Evolutionary conservation across 2,797 vertebrate species (phyloP), one percentile per base, ranked within the genome.

Genomic region (Spinus pinus): DNA sequence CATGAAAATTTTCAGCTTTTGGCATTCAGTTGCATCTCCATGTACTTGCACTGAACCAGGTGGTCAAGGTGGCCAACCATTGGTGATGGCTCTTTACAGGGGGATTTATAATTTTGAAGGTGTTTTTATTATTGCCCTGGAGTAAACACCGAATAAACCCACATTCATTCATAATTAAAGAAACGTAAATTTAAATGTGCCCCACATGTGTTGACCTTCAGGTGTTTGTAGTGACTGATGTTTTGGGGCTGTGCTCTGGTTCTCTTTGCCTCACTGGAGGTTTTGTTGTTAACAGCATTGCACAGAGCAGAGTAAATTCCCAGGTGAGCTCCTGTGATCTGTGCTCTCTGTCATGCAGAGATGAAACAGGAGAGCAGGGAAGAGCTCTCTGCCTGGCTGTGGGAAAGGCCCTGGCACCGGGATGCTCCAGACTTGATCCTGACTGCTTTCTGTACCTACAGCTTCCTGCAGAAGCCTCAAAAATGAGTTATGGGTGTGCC

Each of bases 81-180:
- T 49, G 51, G 8, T 81, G 64, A 10, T 25, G 13, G 22, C 24
- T 82, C 20, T 83, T 83, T 75, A 37, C 30, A 54, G 25, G 21
- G 17, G 10, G 6, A n/a, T 90, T 81, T 65, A 23, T 92, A 17
- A 77, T 44, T 86, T 50, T 49, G 15, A 12, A 23, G 54, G 4
- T 61, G 10, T 67, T 64, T 82, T 89, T 65, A 37, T 82, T 78
- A 37, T 53, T 78, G 61, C 61, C 64, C 42, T 89, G 42, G n/a
- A 57, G 23, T 79, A 93, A 81, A 51, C 10, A 57, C 35, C 50
- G 64, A 54, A 62, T 86, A 91, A 94, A 81, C 58, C 57, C 23
- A 37, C 25, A 37, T 74, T 90, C 42, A 50, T 90, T 87, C 27
- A 51, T 78, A 81, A 88, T 77, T 82, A 41, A 86, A 61, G 61